phyloP scores from a whole-genome alignment of 1,140 invertebrate species.

The Pseudomyrmex flavicornis region DNA sequence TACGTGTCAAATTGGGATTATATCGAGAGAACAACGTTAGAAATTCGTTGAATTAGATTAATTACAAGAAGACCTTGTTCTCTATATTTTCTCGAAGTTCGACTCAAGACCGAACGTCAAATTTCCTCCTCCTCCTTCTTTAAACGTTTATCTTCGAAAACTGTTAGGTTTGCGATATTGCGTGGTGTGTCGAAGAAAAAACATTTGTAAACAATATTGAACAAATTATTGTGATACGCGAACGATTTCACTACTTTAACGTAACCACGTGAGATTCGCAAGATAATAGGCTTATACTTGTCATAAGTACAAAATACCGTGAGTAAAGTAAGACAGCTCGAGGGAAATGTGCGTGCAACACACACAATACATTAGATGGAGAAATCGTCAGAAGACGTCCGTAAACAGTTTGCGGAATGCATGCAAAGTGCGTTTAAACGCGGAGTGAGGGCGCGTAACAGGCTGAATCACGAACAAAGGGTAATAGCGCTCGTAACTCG shows the following conservation, averaged over 20 bases:
- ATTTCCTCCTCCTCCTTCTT: not conserved
- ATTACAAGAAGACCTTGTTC: not conserved
- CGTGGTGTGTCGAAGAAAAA: too few species aligned
- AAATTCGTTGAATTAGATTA: slow-evolving; percentile 18
- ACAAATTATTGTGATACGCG: too few species aligned
- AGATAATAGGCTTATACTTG: too few species aligned
- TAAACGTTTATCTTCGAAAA: too few species aligned
- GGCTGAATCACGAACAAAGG: slow-evolving; percentile 45
- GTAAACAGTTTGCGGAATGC: slow-evolving; percentile 41
- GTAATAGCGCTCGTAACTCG: slow-evolving; percentile 52
- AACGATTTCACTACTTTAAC: too few species aligned
- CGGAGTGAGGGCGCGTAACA: slow-evolving; percentile 15
- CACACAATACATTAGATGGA: not conserved
- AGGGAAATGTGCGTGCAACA: not conserved
- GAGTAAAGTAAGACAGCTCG: too few species aligned
- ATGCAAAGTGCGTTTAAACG: slow-evolving; percentile 21
- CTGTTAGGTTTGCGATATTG: too few species aligned
- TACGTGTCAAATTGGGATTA: slow-evolving; percentile 12
- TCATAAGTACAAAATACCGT: too few species aligned
- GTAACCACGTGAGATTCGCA: too few species aligned
- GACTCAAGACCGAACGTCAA: not conserved
- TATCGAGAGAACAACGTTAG: not conserved
- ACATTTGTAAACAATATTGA: too few species aligned
- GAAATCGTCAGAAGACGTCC: not conserved
- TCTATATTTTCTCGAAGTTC: not conserved